Evolutionary conservation across 2,797 vertebrate genomes (phyloP).

Genomic region (Myripristis jacobus): DNA sequence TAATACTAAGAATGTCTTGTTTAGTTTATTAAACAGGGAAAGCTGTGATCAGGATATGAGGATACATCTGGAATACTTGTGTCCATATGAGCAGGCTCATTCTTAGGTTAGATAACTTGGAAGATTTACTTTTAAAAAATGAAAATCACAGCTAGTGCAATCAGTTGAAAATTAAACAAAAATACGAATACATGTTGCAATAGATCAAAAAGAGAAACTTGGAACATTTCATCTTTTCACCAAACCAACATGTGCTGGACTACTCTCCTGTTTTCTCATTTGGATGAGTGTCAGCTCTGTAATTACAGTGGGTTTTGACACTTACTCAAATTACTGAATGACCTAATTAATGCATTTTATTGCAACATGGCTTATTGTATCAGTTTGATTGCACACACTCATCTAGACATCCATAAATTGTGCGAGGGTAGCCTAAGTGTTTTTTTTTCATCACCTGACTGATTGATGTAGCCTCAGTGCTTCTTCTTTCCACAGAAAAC

Average conservation of each 20-base stretch:
- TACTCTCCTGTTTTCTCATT: neutral
- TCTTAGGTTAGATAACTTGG: neutral
- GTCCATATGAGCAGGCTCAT: conserved; percentile 4
- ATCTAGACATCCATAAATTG: conserved; percentile 1
- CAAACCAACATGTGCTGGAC: neutral
- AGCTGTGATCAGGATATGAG: conserved; percentile 3
- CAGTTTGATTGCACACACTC: neutral
- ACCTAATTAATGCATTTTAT: neutral
- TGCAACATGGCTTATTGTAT: neutral
- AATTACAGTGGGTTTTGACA: neutral
- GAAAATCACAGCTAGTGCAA: neutral
- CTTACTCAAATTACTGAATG: neutral
- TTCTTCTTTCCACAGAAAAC: neutral
- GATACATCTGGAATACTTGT: conserved; percentile 18
- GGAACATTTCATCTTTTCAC: neutral
- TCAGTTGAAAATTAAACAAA: neutral
- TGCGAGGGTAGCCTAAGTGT: neutral
- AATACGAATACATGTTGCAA: neutral
- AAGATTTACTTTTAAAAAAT: neutral
- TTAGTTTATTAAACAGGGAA: conserved; percentile 7
- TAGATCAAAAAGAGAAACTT: conserved; percentile 4
- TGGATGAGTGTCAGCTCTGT: neutral
- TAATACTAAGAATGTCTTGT: conserved; percentile 12
- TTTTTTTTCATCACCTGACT: neutral
- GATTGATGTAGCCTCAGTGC: neutral